Evolutionary conservation across 2,113 vertebrate species (phyloP).

Genomic region (Glareola pratincola): DNA sequence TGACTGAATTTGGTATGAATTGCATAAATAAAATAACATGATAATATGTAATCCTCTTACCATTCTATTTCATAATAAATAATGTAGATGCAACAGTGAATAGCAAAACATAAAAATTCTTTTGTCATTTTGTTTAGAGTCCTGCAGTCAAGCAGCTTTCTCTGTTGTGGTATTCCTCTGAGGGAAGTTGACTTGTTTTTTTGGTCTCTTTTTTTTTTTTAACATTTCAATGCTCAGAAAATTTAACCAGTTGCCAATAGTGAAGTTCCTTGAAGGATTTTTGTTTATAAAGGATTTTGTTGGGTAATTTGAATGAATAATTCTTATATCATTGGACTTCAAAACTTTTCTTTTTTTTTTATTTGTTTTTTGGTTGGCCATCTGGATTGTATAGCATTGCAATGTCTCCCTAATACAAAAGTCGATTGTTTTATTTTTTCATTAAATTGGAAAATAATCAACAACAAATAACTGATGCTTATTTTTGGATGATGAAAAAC

Average conservation of each 20-base stretch:
- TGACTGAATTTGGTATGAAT: not conserved
- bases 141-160: not conserved
- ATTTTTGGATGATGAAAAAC: not conserved
- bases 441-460: not conserved
- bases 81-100: not conserved
- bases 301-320: not conserved
- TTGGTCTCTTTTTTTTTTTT: not conserved
- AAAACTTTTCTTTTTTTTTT: not conserved
- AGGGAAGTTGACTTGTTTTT: not conserved
- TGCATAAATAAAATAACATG: not conserved
- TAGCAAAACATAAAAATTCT: not conserved
- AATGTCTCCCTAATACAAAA: not conserved
- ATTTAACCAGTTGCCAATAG: not conserved
- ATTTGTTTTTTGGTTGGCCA: not conserved
- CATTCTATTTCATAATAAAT: not conserved
- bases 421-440: not conserved
- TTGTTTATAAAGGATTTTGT: not conserved
- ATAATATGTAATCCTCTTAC: not conserved
- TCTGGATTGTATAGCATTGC: not conserved
- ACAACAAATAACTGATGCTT: not conserved
- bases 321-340: not conserved
- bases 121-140: not conserved
- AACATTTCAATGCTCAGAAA: not conserved
- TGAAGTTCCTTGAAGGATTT: not conserved
- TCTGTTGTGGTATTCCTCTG: not conserved